A percentile compares a stretch with the other conserved stretches of the same genome.
Conservation (phyloP, 2,113 vertebrate species). For the Hippolais icterina region DNA sequence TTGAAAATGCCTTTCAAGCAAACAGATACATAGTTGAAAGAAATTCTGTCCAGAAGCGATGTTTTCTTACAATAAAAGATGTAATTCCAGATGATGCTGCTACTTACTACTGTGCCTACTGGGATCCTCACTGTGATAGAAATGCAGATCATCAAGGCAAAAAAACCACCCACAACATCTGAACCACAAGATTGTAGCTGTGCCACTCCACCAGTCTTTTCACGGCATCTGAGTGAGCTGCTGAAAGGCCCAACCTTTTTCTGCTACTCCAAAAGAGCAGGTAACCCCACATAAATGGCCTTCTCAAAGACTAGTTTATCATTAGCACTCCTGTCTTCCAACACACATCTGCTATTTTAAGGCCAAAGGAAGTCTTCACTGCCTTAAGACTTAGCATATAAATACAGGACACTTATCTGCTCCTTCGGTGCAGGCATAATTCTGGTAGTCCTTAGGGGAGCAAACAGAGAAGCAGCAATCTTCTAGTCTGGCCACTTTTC, state of each 20-base stretch:
- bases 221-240: neutral
- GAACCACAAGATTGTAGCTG: neutral
- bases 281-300: neutral
- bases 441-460: neutral
- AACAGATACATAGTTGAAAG: neutral
- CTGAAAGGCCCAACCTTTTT: neutral
- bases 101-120: conserved; percentile 16
- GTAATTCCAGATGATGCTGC: neutral
- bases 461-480: neutral
- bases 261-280: neutral
- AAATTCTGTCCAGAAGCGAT: neutral
- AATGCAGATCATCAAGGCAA: neutral
- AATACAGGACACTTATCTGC: neutral
- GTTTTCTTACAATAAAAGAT: neutral
- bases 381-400: neutral
- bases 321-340: neutral
- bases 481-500: neutral
- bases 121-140: neutral
- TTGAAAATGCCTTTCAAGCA: neutral
- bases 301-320: neutral
- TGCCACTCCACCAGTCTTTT: neutral
- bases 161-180: rapidly evolving
- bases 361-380: neutral
- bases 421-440: neutral
- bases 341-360: neutral